Base-by-base conservation (phyloP, 2,888 invertebrate genomes). In the Cryptocheilus praepositus region DNA sequence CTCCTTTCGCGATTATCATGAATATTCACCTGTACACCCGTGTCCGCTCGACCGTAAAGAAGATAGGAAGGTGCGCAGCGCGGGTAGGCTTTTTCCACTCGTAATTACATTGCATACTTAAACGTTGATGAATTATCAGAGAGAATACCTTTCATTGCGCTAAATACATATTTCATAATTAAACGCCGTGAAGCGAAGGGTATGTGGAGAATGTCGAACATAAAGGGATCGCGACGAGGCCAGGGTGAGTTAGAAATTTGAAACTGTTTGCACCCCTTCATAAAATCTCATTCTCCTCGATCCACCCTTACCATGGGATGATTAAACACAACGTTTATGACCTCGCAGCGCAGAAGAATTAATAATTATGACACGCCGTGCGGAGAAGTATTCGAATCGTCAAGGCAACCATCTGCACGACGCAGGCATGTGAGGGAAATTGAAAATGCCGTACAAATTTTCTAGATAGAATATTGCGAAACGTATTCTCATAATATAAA, bases 81-180 rank as follows among this genome's bases (percentile, higher is more conserved):
- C 11, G 8, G 49, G 49, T 18, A 13, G 11, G n/a, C 16, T 49
- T 13, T 49, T 18, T 5, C 49, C 45, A 57, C 25, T 45, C 54
- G 53, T 64, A 69, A 59, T 56, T 62, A 61, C 65, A 44, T 16
- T 55, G 36, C 56, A 67, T 70, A 77, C 63, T 68, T 77, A 66
- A 60, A 61, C 64, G 60, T 15, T 64, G 70, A 75, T 71, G 70
- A 73, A 76, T 77, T 76, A 73, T 73, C 64, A 67, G 58, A 46
- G 61, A 67, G 59, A 59, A 64, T 71, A 66, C 60, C 70, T 76
- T 76, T 77, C 73, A 68, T 73, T 77, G 62, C 57, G 64, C 56
- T 74, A 79, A 77, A 69, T 77, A 77, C 71, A 69, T 79, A 74
- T 79, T 79, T 79, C 72, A 72, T 76, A 79, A 79, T 79, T 79